A percentile compares a stretch with the other conserved stretches of the same genome.
These are phyloP conservation scores for Atta cephalotes DNA, from an alignment of 1,140 invertebrate species.

Conservation along the genomic window DNA sequence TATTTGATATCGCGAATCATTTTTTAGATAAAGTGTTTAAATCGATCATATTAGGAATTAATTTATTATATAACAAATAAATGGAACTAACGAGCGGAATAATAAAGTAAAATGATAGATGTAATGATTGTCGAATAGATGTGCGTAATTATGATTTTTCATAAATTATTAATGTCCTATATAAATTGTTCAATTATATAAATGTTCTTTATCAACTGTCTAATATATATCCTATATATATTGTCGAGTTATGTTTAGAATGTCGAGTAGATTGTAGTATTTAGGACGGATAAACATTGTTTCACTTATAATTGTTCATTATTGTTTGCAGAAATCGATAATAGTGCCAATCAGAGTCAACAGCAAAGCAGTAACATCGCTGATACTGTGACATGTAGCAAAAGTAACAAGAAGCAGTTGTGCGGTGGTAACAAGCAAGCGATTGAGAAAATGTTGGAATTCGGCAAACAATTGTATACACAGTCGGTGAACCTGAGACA, in stretches of 20 bases:
- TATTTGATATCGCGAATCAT: slow-evolving; percentile 19
- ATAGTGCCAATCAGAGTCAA: slow-evolving; percentile 82
- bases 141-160: neutral
- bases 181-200: neutral
- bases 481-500: slow-evolving; percentile 94
- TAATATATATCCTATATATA: neutral
- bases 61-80: neutral
- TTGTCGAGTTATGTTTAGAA: neutral
- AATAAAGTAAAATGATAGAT: slow-evolving; percentile 9
- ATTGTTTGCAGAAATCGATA: slow-evolving; percentile 83
- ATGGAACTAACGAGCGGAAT: neutral
- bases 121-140: neutral
- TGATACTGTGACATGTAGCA: slow-evolving; percentile 75
- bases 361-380: slow-evolving; percentile 73
- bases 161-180: neutral
- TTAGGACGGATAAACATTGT: neutral
- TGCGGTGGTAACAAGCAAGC: slow-evolving; percentile 93
- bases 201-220: neutral
- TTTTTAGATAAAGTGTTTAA: neutral
- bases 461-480: slow-evolving; percentile 96
- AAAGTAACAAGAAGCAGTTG: slow-evolving; percentile 87
- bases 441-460: slow-evolving; percentile 96
- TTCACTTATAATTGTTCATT: neutral
- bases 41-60: neutral
- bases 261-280: neutral